These are phyloP conservation scores for Mayetiola destructor DNA, from an alignment of 2,888 invertebrate species.

Conservation along the genomic window DNA sequence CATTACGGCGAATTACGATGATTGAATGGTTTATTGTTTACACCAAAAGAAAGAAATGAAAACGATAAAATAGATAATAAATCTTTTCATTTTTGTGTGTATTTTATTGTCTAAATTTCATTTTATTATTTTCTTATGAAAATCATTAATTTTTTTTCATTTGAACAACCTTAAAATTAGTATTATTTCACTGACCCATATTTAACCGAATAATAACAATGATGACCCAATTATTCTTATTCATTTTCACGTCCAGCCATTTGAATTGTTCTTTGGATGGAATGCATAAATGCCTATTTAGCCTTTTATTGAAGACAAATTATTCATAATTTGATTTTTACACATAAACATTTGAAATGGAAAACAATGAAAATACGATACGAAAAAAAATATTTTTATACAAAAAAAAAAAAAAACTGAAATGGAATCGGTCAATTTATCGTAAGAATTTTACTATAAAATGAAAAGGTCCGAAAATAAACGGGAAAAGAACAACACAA, in stretches of 20 bases:
- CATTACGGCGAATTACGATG: neutral
- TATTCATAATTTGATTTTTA: neutral
- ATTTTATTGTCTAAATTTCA: neutral
- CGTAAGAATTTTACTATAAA: too few relatives aligned
- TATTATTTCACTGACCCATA: conserved; percentile 2
- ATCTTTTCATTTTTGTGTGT: neutral
- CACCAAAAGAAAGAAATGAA: neutral
- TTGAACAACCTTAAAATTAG: neutral
- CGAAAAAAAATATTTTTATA: too few relatives aligned
- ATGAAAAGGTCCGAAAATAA: too few relatives aligned
- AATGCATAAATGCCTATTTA: neutral
- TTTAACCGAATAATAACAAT: neutral
- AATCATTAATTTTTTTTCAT: neutral
- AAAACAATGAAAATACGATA: neutral
- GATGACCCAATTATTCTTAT: neutral
- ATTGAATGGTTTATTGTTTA: neutral
- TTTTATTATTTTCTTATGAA: neutral
- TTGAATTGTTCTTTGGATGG: neutral
- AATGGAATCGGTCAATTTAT: neutral
- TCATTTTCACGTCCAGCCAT: neutral
- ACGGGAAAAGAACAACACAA: too few relatives aligned
- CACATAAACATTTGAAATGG: neutral
- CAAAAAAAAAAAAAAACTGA: too few relatives aligned
- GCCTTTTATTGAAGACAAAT: neutral
- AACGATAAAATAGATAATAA: neutral